Percentiles rank a stretch among this genome's conserved stretches.
Evolutionary conservation across 2,888 invertebrate genomes (phyloP).

Genomic region (Aplocera efformata): DNA sequence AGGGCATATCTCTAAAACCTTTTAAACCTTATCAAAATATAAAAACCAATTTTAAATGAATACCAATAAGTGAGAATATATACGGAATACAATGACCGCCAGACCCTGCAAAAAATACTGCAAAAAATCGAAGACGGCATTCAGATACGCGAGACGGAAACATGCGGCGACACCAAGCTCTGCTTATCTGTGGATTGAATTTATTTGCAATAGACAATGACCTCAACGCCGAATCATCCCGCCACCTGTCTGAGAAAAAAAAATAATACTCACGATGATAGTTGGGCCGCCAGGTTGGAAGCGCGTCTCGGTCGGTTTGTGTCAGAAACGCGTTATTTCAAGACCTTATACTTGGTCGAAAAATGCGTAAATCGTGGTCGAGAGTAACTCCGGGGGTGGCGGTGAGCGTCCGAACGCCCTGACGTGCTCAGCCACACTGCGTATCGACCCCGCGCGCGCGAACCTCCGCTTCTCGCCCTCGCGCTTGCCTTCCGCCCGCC

Average conservation of each 20-base stretch:
- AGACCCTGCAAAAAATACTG: too few species aligned
- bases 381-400: slow-evolving; percentile 27
- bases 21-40: too few species aligned
- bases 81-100: too few species aligned
- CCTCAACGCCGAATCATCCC: slow-evolving; percentile 5
- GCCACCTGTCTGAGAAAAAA: slow-evolving; percentile 5
- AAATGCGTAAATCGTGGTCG: slow-evolving; percentile 33
- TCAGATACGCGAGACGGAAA: background rate
- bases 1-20: too few species aligned
- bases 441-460: slow-evolving; percentile 69
- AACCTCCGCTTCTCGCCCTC: slow-evolving; percentile 30
- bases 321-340: slow-evolving; percentile 12
- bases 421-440: slow-evolving; percentile 55
- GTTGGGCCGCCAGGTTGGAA: slow-evolving; percentile 17
- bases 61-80: too few species aligned
- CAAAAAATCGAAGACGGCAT: too few species aligned
- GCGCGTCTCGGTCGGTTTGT: slow-evolving; percentile 19
- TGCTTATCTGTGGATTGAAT: slow-evolving; percentile 8
- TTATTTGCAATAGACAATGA: slow-evolving; percentile 14
- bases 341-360: slow-evolving; percentile 14
- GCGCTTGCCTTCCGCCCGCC: slow-evolving; percentile 42
- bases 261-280: slow-evolving; percentile 13
- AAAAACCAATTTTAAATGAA: too few species aligned
- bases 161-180: slow-evolving; percentile 1
- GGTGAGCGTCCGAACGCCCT: slow-evolving; percentile 43